Conservation (phyloP, 2,113 vertebrate species). For the Pollachius pollachius region DNA sequence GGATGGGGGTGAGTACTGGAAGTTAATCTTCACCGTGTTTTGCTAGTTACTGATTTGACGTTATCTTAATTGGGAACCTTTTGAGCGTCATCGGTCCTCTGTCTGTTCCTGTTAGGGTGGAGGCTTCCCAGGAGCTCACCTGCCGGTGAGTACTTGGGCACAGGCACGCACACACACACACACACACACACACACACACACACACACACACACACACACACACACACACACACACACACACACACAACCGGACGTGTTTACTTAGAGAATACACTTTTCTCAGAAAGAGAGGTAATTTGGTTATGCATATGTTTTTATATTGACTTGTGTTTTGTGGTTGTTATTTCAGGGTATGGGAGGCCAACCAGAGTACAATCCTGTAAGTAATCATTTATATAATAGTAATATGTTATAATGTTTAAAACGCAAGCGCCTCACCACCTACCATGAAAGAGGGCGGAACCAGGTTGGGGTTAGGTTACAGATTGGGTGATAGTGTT, state of each 20-base stretch:
- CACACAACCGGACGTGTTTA: too few relatives aligned
- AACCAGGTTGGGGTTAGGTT: not conserved
- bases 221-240: too few relatives aligned
- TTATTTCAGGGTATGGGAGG: conserved; percentile 68
- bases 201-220: too few relatives aligned
- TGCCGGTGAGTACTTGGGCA: conserved; percentile 56
- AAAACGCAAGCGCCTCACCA: not conserved
- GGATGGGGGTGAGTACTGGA: conserved; percentile 44
- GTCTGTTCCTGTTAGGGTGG: conserved; percentile 30
- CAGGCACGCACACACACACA: too few relatives aligned
- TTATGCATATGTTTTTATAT: not conserved
- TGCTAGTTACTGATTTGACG: too few relatives aligned
- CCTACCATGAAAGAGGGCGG: too few relatives aligned
- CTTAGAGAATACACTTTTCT: too few relatives aligned
- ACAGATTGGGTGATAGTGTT: too few relatives aligned
- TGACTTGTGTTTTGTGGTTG: conserved; percentile 7
- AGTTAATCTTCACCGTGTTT: not conserved
- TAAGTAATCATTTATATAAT: conserved; percentile 51
- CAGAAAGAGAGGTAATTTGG: not conserved
- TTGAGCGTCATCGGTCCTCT: not conserved
- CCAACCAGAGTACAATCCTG: conserved; percentile 78
- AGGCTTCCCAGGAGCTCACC: conserved; percentile 56
- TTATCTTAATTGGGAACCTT: too few relatives aligned
- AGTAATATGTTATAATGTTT: not conserved
- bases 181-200: too few relatives aligned